A percentile compares a stretch with the other conserved stretches of the same genome.
Conservation (phyloP, 1,140 invertebrate genomes). For the Diplogasteroides magnus region DNA sequence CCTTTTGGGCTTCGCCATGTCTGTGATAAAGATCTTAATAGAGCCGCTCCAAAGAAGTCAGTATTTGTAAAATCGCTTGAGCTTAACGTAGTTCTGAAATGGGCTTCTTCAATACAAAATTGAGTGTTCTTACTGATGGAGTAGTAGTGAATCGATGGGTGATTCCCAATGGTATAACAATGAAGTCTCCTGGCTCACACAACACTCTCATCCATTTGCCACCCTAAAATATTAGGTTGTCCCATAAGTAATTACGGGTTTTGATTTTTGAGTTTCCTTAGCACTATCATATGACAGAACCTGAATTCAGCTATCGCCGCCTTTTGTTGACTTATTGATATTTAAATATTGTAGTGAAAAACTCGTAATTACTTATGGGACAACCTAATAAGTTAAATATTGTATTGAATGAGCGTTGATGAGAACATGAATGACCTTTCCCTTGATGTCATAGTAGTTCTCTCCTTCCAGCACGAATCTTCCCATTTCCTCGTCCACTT, state of each 20-base stretch:
- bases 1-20: too few species aligned
- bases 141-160: background rate
- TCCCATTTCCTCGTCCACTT: background rate
- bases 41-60: too few species aligned
- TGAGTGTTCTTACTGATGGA: background rate
- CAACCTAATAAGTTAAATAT: too few species aligned
- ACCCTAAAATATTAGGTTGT: background rate
- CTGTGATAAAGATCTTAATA: too few species aligned
- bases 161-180: background rate
- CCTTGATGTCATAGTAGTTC: background rate
- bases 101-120: background rate
- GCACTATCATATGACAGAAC: too few species aligned
- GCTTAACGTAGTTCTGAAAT: background rate
- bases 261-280: too few species aligned
- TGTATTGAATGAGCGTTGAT: too few species aligned
- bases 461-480: background rate
- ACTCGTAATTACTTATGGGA: too few species aligned
- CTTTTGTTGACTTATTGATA: too few species aligned
- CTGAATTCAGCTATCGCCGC: too few species aligned
- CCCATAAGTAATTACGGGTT: background rate
- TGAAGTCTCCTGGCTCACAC: background rate
- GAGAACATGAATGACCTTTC: background rate
- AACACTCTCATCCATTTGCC: background rate
- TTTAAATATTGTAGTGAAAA: too few species aligned
- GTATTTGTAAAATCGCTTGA: background rate